Evolutionary conservation across 2,797 vertebrate species (phyloP), one percentile per base, ranked within the genome.

Genomic region (Clarias fuscus): DNA sequence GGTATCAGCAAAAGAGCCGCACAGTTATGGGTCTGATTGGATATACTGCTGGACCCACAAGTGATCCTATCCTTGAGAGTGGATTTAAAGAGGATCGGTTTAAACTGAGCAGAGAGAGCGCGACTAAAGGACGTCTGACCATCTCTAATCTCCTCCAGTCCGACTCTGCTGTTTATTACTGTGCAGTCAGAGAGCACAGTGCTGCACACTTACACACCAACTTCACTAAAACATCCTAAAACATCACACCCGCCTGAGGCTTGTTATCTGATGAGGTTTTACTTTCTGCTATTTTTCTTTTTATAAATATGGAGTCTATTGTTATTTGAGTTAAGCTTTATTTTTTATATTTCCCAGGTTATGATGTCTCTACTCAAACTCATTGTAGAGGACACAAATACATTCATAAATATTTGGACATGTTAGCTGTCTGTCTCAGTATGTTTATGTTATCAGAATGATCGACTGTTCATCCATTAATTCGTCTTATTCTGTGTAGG

Each of bases 171-270:
- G 85, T 91, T 59, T 91, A 86, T 88, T 83, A 88, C 62, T 90
- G 90, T 78, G 90, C 88, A 65, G 89, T 85, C n/a, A 90, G 87
- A 59, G 33, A 33, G 37, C 88, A 91, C 90, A 78, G 88, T 91
- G 88, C 48, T 86, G 62, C n/a, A 82, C 1, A 56, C 22, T 40
- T 17, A 67, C 13, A 56, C 7, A 64, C 22, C 13, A 20, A 7
- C 43, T 4, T n/a, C 8, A 86, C 71, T 82, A 76, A 82, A 86
- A 86, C 85, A 37, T 64, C 67, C 48, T 43, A 43, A 43, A 43
- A 43, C 43, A 43, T 43, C 43, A 43, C 43, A 43, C 1, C 43
- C 43, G 8, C 43, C 8, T 8, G 43, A 43, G 43, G 43, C 8
- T 43, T 43, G 7, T 61, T 61, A 61, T 80, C 27, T 62, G 33